Conservation (phyloP, 1,140 invertebrate species). For the Polyergus mexicanus region DNA sequence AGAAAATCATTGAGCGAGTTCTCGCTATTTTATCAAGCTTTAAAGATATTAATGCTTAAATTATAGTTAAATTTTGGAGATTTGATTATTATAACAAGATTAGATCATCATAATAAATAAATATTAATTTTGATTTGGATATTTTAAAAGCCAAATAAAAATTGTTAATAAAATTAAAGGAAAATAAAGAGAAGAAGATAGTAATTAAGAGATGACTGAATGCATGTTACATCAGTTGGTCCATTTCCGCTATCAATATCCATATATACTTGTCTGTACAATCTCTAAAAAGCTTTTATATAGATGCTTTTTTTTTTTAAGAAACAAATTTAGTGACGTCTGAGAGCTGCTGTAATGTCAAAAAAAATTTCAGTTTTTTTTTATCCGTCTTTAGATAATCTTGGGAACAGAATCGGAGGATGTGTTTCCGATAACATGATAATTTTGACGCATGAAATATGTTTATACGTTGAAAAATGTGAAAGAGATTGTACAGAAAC, state of each 20-base stretch:
- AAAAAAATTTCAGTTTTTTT: constrained; percentile 36
- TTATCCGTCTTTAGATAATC: constrained; percentile 44
- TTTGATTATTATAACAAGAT: not conserved
- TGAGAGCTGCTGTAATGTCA: not conserved
- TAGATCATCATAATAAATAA: not conserved
- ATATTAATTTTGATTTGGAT: not conserved
- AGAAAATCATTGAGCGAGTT: not conserved
- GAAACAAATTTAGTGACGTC: constrained; percentile 2
- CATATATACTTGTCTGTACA: constrained; percentile 20
- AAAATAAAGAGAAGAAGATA: not conserved
- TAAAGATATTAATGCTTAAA: not conserved
- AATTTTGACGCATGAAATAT: constrained; percentile 37
- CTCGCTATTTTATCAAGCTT: not conserved
- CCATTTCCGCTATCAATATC: constrained; percentile 3
- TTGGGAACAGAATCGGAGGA: not conserved
- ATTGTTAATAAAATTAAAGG: not conserved
- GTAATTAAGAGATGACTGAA: not conserved
- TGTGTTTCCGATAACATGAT: constrained; percentile 40
- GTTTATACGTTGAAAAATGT: constrained; percentile 1
- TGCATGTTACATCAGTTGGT: constrained; percentile 15
- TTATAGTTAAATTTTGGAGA: constrained; percentile 18
- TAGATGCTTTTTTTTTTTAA: not conserved
- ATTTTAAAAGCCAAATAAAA: not conserved
- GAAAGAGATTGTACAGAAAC: constrained; percentile 24
- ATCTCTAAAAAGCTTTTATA: constrained; percentile 1